These are phyloP conservation scores for Plutomurus gul DNA, from an alignment of 1,140 invertebrate species.

Conservation along the genomic window DNA sequence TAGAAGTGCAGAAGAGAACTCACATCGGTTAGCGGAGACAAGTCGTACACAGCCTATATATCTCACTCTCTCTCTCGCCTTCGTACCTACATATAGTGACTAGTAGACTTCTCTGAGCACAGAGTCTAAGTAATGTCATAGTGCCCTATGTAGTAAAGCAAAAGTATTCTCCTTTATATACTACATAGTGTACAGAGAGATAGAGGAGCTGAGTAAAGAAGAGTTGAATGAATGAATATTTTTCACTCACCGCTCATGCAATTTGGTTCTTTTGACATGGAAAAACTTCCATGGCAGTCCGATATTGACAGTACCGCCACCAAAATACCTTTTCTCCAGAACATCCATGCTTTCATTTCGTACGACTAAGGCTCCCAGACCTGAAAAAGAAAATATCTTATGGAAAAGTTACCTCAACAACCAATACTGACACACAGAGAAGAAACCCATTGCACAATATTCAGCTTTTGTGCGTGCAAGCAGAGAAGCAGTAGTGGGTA, in stretches of 20 bases:
- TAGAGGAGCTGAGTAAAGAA: conserved; percentile 5
- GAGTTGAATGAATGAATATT: conserved; percentile 32
- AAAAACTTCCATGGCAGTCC: conserved; percentile 71
- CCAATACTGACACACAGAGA: background rate
- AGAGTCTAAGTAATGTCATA: background rate
- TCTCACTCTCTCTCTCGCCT: no score
- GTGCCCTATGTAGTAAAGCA: background rate
- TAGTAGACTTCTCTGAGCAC: background rate
- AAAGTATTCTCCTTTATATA: no score
- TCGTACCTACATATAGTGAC: background rate
- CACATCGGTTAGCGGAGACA: no score
- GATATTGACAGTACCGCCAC: conserved; percentile 88
- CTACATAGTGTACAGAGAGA: background rate
- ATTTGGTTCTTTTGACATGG: conserved; percentile 67
- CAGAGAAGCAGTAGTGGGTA: background rate
- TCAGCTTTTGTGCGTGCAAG: background rate
- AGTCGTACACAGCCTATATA: no score
- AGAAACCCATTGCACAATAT: background rate
- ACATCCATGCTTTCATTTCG: conserved; percentile 68
- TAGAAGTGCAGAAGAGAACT: conserved; percentile 15
- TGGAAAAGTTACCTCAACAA: background rate
- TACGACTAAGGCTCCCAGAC: conserved; percentile 84
- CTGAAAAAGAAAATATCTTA: conserved; percentile 35
- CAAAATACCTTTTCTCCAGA: conserved; percentile 80
- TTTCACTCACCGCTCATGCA: conserved; percentile 71